Evolutionary conservation across 1,140 invertebrate species (phyloP), one percentile per base, ranked within the genome.

Genomic region (Cyphomyrmex costatus): DNA sequence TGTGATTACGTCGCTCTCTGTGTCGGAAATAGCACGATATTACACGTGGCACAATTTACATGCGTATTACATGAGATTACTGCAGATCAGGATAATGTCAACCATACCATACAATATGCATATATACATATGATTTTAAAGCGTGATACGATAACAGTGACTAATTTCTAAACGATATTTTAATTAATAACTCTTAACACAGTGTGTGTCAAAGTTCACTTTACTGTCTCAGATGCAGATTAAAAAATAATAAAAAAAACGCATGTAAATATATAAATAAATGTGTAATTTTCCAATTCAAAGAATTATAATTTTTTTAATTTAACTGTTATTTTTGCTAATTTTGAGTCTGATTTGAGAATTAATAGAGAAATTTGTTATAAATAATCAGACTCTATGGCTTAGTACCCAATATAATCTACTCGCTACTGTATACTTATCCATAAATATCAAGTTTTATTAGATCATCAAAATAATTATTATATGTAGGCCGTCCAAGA

Each of bases 31-130:
- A 36, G 51, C n/a, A 36, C 53, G 53, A 61, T 8, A 77, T 77
- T 77, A 61, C 36, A 77, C 56, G 27, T 73, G 36, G 33, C 73
- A 60, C 8, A 4, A 42, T 77, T 77, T 77, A 77, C 56, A 53
- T 53, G 27, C 46, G 70, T n/a, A 73, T 73, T 73, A 73, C 49
- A 42, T 24, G 56, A 21, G 56, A 46, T 77, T 46, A 12, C 33
- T 77, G 33, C 36, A 21, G 73, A 36, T 76, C 53, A 77, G 56
- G 21, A 42, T 60, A 60, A 60, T 61, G 53, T 58, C 53, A 58
- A 49, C 51, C 8, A 14, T 53, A 49, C 24, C 16, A n/a, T n/a
- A n/a, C n/a, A n/a, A n/a, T n/a, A n/a, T n/a, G n/a, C n/a, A n/a
- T n/a, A n/a, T n/a, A n/a, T 42, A 42, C 8, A 42, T 42, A 42